phyloP scores from a whole-genome alignment of 2,113 vertebrate genomes.

The Bubalus kerabau region DNA sequence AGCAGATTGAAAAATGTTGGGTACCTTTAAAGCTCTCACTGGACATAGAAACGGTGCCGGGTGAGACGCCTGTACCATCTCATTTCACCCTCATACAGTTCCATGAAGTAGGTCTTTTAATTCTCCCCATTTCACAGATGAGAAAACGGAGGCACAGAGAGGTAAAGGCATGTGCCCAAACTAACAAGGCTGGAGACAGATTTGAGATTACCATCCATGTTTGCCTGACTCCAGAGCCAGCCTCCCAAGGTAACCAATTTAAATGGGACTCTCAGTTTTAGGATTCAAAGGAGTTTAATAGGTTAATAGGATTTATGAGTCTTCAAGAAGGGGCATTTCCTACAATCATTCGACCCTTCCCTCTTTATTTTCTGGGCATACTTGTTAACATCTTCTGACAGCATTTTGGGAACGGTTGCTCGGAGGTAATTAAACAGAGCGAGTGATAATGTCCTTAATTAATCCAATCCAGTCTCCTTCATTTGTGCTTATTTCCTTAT shows the following conservation, averaged over 20 bases:
- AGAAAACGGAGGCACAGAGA: background rate
- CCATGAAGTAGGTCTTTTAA: background rate
- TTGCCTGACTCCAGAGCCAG: background rate
- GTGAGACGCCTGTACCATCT: accelerated
- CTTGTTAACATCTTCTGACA: slow-evolving; percentile 22
- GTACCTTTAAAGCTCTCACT: background rate
- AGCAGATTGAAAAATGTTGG: background rate
- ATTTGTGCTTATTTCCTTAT: background rate
- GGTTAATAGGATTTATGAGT: background rate
- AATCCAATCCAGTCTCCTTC: background rate
- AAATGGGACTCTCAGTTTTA: background rate
- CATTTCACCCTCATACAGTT: background rate
- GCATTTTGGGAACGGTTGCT: background rate
- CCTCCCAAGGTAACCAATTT: background rate
- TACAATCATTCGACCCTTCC: background rate
- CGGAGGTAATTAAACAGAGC: slow-evolving; percentile 33
- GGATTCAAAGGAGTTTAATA: background rate
- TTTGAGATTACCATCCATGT: background rate
- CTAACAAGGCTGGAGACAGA: background rate
- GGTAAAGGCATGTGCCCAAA: background rate
- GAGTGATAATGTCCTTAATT: slow-evolving; percentile 37
- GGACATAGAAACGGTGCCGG: accelerated
- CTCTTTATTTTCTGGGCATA: background rate
- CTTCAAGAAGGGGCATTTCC: background rate
- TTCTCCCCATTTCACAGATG: background rate